Base-by-base conservation (phyloP, 35 echinoderm and acorn worm species). In the Lytechinus variegatus region DNA sequence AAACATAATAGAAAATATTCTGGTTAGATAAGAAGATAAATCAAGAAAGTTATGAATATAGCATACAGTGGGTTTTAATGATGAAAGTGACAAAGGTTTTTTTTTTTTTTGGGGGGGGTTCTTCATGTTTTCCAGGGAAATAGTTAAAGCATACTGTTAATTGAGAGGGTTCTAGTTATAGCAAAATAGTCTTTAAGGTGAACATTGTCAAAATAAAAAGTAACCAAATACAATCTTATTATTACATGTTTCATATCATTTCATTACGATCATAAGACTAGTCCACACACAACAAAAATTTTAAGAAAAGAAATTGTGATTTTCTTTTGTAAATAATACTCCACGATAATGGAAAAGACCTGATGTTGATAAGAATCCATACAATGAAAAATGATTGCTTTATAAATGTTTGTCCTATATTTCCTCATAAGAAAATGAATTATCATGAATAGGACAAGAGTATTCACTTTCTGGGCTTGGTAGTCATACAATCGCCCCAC, bases 401-500 rank as follows among this genome's bases (percentile, higher is more conserved):
- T 24, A 79, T 79, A 24, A 79, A 79, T 79, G 66, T 79, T 8
- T n/a, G 66, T 79, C 66, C 21, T 79, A 79, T 79, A 79, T 79
- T n/a, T 8, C 16, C 66, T 79, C 66, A 79, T 24, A 24, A 79
- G 66, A 79, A 58, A 79, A 79, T 79, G 66, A 79, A 79, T 79
- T 79, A 79, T 24, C 66, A 24, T 79, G 66, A 79, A 79, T 24
- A n/a, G 66, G 66, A 79, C 66, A 79, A 44, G 66, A 79, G 21
- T 79, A n/a, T 79, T 79, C 66, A n/a, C 16, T 79, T 79, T 79
- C 66, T 79, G n/a, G 66, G 19, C 24, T 14, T 79, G 66, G 66
- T 79, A 79, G 66, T 79, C 66, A 79, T 79, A 79, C 66, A 79
- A 79, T 79, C 19, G 66, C 66, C 66, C 66, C n/a, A 79, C 66